phyloP scores from a whole-genome alignment of 2,888 invertebrate genomes.

The Himalopsyche japonica region DNA sequence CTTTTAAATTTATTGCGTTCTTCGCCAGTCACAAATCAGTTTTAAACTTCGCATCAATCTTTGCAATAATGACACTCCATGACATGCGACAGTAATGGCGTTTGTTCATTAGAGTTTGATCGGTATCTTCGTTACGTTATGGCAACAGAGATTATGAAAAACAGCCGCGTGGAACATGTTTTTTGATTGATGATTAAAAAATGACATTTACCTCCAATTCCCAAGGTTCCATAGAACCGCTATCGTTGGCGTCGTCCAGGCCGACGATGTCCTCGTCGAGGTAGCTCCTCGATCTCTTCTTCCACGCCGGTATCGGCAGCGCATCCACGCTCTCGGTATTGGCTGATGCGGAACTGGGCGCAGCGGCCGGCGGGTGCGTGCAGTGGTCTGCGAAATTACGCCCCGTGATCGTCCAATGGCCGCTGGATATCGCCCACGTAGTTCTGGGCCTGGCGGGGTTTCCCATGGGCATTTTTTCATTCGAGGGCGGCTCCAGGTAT shows the following conservation, averaged over 20 bases:
- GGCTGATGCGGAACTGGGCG: not conserved
- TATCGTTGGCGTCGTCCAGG: conserved; percentile 18
- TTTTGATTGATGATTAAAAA: no score
- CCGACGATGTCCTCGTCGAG: not conserved
- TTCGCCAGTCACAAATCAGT: no score
- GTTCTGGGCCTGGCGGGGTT: not conserved
- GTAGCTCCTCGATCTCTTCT: not conserved
- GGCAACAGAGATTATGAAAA: no score
- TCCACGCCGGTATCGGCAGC: not conserved
- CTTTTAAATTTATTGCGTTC: no score
- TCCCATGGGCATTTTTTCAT: not conserved
- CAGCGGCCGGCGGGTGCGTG: not conserved
- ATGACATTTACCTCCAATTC: conserved; percentile 27
- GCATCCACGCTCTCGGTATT: not conserved
- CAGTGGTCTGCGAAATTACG: not conserved
- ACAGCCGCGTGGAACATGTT: no score
- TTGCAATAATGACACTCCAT: no score
- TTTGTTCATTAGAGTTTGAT: no score
- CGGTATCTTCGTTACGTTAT: no score
- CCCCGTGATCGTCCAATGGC: not conserved
- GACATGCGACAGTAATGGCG: no score
- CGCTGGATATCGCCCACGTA: not conserved
- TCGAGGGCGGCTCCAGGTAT: conserved; percentile 42
- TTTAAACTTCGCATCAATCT: no score
- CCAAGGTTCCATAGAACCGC: conserved; percentile 29